Evolutionary conservation across 2,888 invertebrate species (phyloP), one percentile per base, ranked within the genome.

Genomic region (Blastobasis adustella): DNA sequence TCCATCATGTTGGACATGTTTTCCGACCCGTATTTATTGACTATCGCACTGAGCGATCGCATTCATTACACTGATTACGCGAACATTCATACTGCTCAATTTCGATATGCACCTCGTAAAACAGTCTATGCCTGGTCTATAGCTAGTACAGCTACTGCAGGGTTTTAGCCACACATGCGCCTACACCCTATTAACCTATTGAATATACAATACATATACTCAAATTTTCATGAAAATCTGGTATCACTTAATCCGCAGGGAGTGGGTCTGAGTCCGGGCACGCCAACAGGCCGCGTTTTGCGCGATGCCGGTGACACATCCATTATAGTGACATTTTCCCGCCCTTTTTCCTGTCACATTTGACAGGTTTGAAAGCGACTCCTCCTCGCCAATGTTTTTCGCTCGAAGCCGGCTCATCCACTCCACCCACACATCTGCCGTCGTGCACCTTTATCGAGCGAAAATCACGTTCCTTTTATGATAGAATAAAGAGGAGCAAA

Each of bases 281-380:
- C 76, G 74, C 75, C 76, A 71, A 71, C 76, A 76, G 78, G 71
- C 73, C 79, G 74, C 73, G 67, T 76, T 77, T 74, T 75, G 73
- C 75, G 75, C 77, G 76, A 74, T 86, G 83, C 72, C 77, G 77
- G 76, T 86, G 87, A 88, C 87, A 87, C 83, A 85, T 88, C 87
- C 86, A 88, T 87, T 88, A 87, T 79, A 78, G 76, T 79, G 86
- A 82, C 84, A 80, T 80, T 84, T 83, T 80, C 70, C 82, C 85
- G 82, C 83, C 87, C 84, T 85, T 85, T 88, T 87, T 80, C 76
- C 82, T 82, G 84, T 84, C 86, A 82, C 74, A 69, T 86, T 82
- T 88, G 87, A 86, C 86, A 87, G 80, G 71, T 87, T 84, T 80
- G 82, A 83, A 85, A 85, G 79, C 78, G 76, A 82, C 83, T 85